Evolutionary conservation across 2,797 vertebrate species (phyloP).

Genomic region (Thunnus albacares): DNA sequence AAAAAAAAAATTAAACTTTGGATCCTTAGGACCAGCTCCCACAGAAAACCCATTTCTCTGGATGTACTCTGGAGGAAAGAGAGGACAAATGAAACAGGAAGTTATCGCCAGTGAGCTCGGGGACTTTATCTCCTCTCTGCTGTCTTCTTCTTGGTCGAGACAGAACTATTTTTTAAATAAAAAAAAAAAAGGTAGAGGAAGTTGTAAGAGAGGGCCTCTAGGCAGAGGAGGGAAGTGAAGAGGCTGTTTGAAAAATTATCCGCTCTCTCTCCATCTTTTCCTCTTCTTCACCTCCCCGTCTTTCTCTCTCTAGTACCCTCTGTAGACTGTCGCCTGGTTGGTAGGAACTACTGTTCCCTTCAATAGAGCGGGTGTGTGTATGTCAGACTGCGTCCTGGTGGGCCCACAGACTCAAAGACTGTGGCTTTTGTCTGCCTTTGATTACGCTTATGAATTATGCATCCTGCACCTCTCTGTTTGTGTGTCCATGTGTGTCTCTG

Average conservation of each 20-base stretch:
- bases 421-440: slow-evolving; percentile 75
- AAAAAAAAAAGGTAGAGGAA: slow-evolving; percentile 52
- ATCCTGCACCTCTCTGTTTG: slow-evolving; percentile 62
- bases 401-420: slow-evolving; percentile 63
- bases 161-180: slow-evolving; percentile 38
- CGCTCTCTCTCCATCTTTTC: slow-evolving; percentile 38
- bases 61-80: slow-evolving; percentile 45
- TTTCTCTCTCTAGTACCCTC: slow-evolving; percentile 39
- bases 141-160: slow-evolving; percentile 46
- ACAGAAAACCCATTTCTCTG: slow-evolving; percentile 20
- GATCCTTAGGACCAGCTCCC: slow-evolving; percentile 17
- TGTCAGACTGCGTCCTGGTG: slow-evolving; percentile 56
- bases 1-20: slow-evolving; percentile 41
- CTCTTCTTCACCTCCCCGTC: slow-evolving; percentile 44
- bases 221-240: slow-evolving; percentile 66
- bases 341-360: slow-evolving; percentile 43
- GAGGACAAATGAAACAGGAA: slow-evolving; percentile 50
- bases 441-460: slow-evolving; percentile 79
- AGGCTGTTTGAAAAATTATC: slow-evolving; percentile 62
- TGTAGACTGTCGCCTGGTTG: slow-evolving; percentile 52
- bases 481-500: slow-evolving; percentile 25
- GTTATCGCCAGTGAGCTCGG: slow-evolving; percentile 35
- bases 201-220: slow-evolving; percentile 60
- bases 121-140: slow-evolving; percentile 51
- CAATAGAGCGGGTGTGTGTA: slow-evolving; percentile 41